These are phyloP conservation scores for Oreochromis spilurus DNA, from an alignment of 2,113 vertebrate species.

Conservation along the genomic window DNA sequence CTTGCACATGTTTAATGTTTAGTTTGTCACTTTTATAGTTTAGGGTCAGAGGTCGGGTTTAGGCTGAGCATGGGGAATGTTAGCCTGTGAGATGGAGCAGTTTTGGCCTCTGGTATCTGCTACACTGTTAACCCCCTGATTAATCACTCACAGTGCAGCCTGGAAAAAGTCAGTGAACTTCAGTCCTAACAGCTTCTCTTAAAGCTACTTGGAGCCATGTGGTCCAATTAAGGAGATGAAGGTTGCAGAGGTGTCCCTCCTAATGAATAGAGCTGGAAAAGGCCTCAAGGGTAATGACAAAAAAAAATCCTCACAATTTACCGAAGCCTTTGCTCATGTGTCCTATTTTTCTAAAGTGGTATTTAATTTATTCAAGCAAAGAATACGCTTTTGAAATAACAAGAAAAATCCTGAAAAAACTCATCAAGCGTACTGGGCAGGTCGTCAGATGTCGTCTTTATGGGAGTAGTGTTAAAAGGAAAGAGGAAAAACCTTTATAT, in stretches of 20 bases:
- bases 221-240: background rate
- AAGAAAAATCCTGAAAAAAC: background rate
- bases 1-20: background rate
- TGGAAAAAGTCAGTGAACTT: background rate
- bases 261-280: background rate
- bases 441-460: background rate
- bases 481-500: background rate
- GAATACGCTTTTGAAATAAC: background rate
- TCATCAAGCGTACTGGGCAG: background rate
- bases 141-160: background rate
- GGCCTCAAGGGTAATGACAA: background rate
- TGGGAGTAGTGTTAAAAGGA: background rate
- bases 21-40: background rate
- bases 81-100: background rate
- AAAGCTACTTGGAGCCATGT: background rate
- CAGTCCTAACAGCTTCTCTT: background rate
- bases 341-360: background rate
- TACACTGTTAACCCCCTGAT: background rate
- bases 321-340: background rate
- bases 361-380: background rate
- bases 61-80: background rate
- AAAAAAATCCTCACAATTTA: background rate
- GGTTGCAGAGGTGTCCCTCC: background rate
- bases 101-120: background rate
- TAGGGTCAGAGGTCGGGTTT: background rate